Percentiles rank a stretch among this genome's conserved stretches.
phyloP scores from a whole-genome alignment of 2,113 vertebrate genomes.

The Sylvia atricapilla region DNA sequence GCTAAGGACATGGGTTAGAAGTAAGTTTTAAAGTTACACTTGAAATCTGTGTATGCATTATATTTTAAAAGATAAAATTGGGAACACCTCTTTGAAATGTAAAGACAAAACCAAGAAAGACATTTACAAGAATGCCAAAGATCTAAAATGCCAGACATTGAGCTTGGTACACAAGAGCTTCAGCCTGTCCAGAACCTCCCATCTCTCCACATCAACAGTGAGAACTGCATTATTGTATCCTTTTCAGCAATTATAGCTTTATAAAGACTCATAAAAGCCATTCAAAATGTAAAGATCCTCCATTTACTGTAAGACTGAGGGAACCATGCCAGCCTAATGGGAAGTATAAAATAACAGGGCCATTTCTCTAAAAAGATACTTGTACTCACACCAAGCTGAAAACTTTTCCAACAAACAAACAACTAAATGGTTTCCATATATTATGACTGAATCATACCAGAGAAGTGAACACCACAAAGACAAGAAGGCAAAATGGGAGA shows the following conservation, averaged over 20 bases:
- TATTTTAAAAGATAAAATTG: not conserved
- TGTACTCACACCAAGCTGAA: not conserved
- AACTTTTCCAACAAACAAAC: conserved; percentile 22
- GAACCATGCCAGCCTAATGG: conserved; percentile 39
- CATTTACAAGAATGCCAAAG: not conserved
- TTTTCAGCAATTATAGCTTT: conserved; percentile 46
- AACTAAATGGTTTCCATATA: not conserved
- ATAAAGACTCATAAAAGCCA: conserved; percentile 25
- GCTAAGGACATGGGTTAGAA: not conserved
- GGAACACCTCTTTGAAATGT: not conserved
- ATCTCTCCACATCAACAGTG: not conserved
- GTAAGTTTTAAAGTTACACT: not conserved
- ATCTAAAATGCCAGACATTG: not conserved
- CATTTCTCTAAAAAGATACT: not conserved
- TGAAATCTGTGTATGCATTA: not conserved
- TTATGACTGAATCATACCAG: not conserved
- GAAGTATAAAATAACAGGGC: conserved; percentile 22
- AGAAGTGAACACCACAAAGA: not conserved
- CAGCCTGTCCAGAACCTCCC: not conserved
- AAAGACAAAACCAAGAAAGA: not conserved
- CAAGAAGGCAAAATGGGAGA: not conserved
- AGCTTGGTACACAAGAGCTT: not conserved
- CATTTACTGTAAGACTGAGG: conserved; percentile 12
- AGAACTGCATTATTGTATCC: conserved; percentile 14
- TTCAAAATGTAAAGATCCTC: conserved; percentile 37